Base-by-base conservation (phyloP, 2,113 vertebrate species). In the Pao palembangensis region DNA sequence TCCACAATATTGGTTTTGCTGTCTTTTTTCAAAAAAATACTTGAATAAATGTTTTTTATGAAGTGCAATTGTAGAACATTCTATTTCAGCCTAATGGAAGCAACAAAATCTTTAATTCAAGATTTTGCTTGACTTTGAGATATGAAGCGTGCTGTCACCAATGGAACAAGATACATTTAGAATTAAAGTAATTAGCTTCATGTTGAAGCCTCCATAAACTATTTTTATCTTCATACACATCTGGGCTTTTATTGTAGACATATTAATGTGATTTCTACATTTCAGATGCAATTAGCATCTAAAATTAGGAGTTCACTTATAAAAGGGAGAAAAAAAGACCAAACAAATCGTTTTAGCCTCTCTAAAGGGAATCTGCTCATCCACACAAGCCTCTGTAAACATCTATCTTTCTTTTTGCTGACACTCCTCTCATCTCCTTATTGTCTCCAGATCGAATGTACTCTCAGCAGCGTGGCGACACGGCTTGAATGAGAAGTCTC, bases 381-480 rank as follows among this genome's bases (percentile, higher is more conserved):
- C 8, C 34, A 38, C 34, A 38, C 34, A 12, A 38, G 34, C 34
- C 8, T 38, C 34, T 38, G 34, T 38, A 38, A 10, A 38, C 34
- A 38, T 38, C 34, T 38, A 8, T 38, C 76, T 60, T 65, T 57
- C 20, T 69, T 64, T 62, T 41, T 17, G 25, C 64, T 47, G 64
- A 70, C 56, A 71, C 51, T 49, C 55, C 46, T 71, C 46, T 67
- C 42, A 67, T 67, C 53, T 58, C 53, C n/a, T 68, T 38, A 57
- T 49, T 71, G 58, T 76, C 52, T 65, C 5, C 46, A 74, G 58
- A 76, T 73, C 57, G 68, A 54, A 55, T 31, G 11, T 55, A 72
- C 57, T 31, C 66, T 34, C 21, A 62, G 55, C 49, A 18, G 43
- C 7, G 18, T 70, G 51, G 48, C 64, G 54, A 72, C 56, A 61